A percentile compares a stretch with the other conserved stretches of the same genome.
Conservation (phyloP, 2,888 invertebrate species). For the Hirtodrosophila cameraria region DNA sequence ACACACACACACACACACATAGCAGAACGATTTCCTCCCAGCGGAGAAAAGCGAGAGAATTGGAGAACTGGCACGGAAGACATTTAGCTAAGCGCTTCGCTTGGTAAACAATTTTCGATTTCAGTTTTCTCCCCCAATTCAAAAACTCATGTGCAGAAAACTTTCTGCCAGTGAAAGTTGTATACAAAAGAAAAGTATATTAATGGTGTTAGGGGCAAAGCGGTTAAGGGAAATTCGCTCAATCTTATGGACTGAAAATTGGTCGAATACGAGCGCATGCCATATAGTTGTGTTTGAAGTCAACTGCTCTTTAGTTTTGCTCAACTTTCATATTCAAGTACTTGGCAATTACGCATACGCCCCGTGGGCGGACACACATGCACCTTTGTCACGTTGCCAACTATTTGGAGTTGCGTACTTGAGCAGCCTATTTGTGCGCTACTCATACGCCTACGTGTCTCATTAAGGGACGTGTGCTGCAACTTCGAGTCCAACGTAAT, state of each 20-base stretch:
- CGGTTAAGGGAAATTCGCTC: background rate
- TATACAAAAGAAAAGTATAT: constrained; percentile 23
- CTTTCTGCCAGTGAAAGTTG: constrained; percentile 61
- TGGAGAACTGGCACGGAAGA: constrained; percentile 74
- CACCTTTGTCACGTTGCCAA: constrained; percentile 42
- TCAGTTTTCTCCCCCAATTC: constrained; percentile 53
- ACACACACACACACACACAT: constrained; percentile 11
- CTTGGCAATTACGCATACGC: constrained; percentile 45
- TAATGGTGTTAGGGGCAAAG: too few species aligned
- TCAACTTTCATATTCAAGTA: constrained; percentile 38
- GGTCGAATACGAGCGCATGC: constrained; percentile 28
- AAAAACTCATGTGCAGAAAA: constrained; percentile 67
- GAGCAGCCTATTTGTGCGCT: constrained; percentile 58
- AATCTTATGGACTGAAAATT: constrained; percentile 33
- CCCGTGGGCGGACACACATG: constrained; percentile 17
- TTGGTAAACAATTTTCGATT: constrained; percentile 79
- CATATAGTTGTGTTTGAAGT: constrained; percentile 30
- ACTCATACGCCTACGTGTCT: constrained; percentile 77
- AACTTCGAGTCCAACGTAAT: constrained; percentile 61
- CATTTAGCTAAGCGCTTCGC: constrained; percentile 78
- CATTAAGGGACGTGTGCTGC: constrained; percentile 65
- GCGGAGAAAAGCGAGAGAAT: constrained; percentile 38
- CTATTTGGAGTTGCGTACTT: constrained; percentile 26
- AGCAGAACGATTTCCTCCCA: constrained; percentile 64
- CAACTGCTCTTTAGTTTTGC: constrained; percentile 13